Percentiles rank a stretch among this genome's conserved stretches.
Conservation (phyloP, 2,797 vertebrate genomes). For the Naso thynnoides region DNA sequence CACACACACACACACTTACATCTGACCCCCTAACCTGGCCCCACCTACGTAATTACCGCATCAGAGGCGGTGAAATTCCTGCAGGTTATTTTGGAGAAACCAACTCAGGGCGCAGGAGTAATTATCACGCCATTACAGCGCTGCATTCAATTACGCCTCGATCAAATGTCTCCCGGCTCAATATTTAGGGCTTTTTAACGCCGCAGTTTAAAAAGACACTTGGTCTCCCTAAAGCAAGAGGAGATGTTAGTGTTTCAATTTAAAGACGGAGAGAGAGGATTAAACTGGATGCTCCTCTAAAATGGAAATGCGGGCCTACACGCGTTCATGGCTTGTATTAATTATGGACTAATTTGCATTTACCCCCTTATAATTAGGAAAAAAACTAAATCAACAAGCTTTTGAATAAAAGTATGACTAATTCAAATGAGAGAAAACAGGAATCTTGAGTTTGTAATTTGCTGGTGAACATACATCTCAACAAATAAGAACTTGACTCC, state of each 20-base stretch:
- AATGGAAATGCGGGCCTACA: slow-evolving; percentile 69
- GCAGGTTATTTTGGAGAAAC: slow-evolving; percentile 81
- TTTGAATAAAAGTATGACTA: slow-evolving; percentile 75
- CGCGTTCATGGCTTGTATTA: slow-evolving; percentile 71
- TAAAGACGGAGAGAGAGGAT: slow-evolving; percentile 68
- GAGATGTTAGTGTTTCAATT: slow-evolving; percentile 72
- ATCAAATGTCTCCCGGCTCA: slow-evolving; percentile 76
- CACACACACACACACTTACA: slow-evolving; percentile 49
- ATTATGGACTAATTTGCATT: slow-evolving; percentile 77
- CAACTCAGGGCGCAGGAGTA: slow-evolving; percentile 68
- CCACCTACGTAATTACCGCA: slow-evolving; percentile 86
- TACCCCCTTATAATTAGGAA: slow-evolving; percentile 63
- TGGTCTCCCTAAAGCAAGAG: slow-evolving; percentile 62
- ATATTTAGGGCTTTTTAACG: slow-evolving; percentile 65
- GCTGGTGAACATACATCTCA: slow-evolving; percentile 32
- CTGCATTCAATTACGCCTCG: slow-evolving; percentile 80
- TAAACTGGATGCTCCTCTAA: slow-evolving; percentile 71
- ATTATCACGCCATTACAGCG: slow-evolving; percentile 80
- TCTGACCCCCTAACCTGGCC: slow-evolving; percentile 84
- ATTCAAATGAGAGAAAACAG: slow-evolving; percentile 68
- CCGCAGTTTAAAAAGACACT: slow-evolving; percentile 53
- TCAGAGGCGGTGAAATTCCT: slow-evolving; percentile 81
- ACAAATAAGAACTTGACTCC: slow-evolving; percentile 36
- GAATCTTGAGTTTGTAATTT: slow-evolving; percentile 46
- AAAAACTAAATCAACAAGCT: slow-evolving; percentile 67